These are phyloP conservation scores for Ophonus ardosiacus DNA, from an alignment of 2,888 invertebrate species.

Conservation along the genomic window DNA sequence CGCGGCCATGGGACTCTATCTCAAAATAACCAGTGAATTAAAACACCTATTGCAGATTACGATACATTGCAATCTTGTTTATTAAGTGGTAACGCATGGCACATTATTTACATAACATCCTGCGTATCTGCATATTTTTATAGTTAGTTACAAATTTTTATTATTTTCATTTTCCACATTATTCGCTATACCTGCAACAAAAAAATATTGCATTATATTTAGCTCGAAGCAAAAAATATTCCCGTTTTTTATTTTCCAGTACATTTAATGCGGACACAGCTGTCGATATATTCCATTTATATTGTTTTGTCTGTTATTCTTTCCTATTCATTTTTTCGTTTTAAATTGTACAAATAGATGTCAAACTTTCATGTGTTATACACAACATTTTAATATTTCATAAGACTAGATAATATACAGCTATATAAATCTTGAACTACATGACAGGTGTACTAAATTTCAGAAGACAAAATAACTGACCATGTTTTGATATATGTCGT, in stretches of 20 bases:
- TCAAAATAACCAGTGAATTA: too few relatives aligned
- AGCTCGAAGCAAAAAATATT: not conserved
- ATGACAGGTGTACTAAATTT: not conserved
- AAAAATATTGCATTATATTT: not conserved
- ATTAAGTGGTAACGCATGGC: too few relatives aligned
- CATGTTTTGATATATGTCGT: not conserved
- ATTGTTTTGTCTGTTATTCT: not conserved
- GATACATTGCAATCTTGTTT: too few relatives aligned
- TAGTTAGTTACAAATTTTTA: too few relatives aligned
- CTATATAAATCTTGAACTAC: slow-evolving; percentile 20
- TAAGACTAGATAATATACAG: slow-evolving; percentile 32
- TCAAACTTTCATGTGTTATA: not conserved
- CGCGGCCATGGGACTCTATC: too few relatives aligned
- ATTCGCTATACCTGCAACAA: not conserved
- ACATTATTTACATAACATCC: too few relatives aligned
- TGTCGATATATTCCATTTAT: not conserved
- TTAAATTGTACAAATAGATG: not conserved
- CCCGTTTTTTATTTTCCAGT: not conserved
- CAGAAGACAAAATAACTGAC: not conserved
- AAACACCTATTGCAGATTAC: too few relatives aligned
- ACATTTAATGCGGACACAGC: not conserved
- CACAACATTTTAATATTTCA: slow-evolving; percentile 21
- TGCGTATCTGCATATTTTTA: too few relatives aligned
- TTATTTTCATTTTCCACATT: too few relatives aligned
- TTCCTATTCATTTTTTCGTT: not conserved